Conservation (phyloP, 1,140 invertebrate species). For the Drosophila nannoptera region DNA sequence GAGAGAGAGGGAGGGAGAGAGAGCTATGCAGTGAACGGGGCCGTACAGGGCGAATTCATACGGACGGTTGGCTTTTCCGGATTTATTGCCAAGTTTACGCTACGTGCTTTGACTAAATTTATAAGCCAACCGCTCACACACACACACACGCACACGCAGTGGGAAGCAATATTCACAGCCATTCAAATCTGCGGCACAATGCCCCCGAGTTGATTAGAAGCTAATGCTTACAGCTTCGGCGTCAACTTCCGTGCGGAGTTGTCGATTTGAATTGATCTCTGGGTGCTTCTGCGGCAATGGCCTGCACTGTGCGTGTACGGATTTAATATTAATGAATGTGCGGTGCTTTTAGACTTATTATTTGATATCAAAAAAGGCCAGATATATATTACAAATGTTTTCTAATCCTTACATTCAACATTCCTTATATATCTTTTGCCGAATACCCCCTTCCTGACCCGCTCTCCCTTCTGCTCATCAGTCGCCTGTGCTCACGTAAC, state of each 20-base stretch:
- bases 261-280: too few relatives aligned
- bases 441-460: not conserved
- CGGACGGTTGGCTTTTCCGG: slow-evolving; percentile 57
- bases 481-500: slow-evolving; percentile 11
- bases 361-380: not conserved
- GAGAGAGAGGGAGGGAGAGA: not conserved
- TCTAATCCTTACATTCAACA: not conserved
- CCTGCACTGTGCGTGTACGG: not conserved
- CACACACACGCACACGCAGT: slow-evolving; percentile 16
- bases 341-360: not conserved
- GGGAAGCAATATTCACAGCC: slow-evolving; percentile 41
- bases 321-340: slow-evolving; percentile 10
- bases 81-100: slow-evolving; percentile 75
- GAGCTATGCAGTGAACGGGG: not conserved
- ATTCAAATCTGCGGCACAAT: slow-evolving; percentile 21
- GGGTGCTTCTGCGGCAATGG: not conserved
- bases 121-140: slow-evolving; percentile 58
- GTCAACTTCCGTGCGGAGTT: not conserved
- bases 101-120: slow-evolving; percentile 74
- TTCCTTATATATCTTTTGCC: not conserved
- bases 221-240: too few relatives aligned
- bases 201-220: slow-evolving; percentile 31
- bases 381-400: too few relatives aligned
- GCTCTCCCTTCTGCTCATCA: not conserved
- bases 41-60: not conserved